Base-by-base conservation (phyloP, 2,113 vertebrate genomes). In the Cyanoliseus patagonus region DNA sequence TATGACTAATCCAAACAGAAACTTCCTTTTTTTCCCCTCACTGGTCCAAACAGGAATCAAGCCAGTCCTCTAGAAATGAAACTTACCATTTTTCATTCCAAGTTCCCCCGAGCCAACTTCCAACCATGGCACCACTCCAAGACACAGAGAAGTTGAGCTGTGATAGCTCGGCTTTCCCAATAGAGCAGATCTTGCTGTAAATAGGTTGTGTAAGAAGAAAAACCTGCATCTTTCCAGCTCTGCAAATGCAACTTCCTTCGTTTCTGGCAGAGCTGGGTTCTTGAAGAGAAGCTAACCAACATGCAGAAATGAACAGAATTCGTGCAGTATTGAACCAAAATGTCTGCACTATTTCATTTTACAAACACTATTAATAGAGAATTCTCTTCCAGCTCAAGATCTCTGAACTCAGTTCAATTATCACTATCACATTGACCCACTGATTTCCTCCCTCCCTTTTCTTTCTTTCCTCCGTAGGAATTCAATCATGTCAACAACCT, bases 61-160 rank as follows among this genome's bases (percentile, higher is more conserved):
- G 88, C 86, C 95, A 96, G 72, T 83, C 69, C 61, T 83, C 75
- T 78, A 92, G 79, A 94, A 88, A 90, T 84, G 4, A 88, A 97
- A 89, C 33, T 88, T 57, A 30, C 66, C 24, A 61, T 75, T 88
- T 79, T 93, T 72, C 69, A 64, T 83, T 95, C 94, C 80, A 88
- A 93, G 27, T 57, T 94, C 39, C 66, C 62, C 62, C 0, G 23
- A 88, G 90, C 80, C 90, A 93, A 30, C 51, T 92, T 90, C 66
- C 77, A 83, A 92, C 42, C 19, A 13, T 93, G 95, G 92, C 91
- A 79, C 14, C 84, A 91, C 83, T 96, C 95, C 94, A 95, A 92
- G 42, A 78, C 68, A 81, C 1, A 1, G 39, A 79, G 73, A 69
- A 70, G 44, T 88, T 78, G 86, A 84, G 42, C 17, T 86, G 11